phyloP scores from a whole-genome alignment of 2,888 invertebrate genomes.

The Atrina japonica region DNA sequence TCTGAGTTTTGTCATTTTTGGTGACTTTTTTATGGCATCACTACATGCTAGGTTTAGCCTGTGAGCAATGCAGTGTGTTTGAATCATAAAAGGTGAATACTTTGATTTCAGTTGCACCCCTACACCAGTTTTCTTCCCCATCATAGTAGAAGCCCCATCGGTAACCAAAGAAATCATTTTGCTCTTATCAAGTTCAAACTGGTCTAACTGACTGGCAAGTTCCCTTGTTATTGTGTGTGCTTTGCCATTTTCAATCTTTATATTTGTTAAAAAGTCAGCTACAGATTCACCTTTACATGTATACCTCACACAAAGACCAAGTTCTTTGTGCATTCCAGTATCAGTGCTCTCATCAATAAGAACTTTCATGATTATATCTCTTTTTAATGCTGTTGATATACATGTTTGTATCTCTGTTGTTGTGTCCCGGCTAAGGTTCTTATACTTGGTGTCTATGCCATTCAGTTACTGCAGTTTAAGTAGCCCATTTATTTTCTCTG shows the following conservation, averaged over 20 bases:
- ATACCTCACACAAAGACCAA: slow-evolving; percentile 43
- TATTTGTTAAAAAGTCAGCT: slow-evolving; percentile 24
- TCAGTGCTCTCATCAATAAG: slow-evolving; percentile 52
- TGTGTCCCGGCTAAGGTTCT: slow-evolving; percentile 42
- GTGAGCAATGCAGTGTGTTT: slow-evolving; percentile 46
- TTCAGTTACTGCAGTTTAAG: slow-evolving; percentile 38
- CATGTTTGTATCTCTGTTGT: slow-evolving; percentile 37
- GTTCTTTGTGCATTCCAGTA: slow-evolving; percentile 35
- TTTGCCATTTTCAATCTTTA: slow-evolving; percentile 35
- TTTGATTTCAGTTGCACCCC: too few species aligned
- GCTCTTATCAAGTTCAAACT: slow-evolving; percentile 13
- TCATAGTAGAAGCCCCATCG: slow-evolving; percentile 48
- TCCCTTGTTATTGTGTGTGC: slow-evolving; percentile 40
- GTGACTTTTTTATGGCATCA: slow-evolving; percentile 47
- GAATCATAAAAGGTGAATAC: slow-evolving; percentile 38
- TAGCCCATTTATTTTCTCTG: slow-evolving; percentile 39
- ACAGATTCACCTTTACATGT: slow-evolving; percentile 29
- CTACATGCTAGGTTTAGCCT: slow-evolving; percentile 44
- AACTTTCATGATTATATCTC: slow-evolving; percentile 31
- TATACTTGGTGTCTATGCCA: slow-evolving; percentile 34
- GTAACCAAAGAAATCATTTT: slow-evolving; percentile 44
- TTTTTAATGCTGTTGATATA: slow-evolving; percentile 17
- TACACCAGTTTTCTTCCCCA: slow-evolving; percentile 40
- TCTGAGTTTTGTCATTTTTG: slow-evolving; percentile 40
- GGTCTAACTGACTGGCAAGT: neutral